Evolutionary conservation across 2,888 invertebrate species (phyloP).

Genomic region (Glomeris marginata): DNA sequence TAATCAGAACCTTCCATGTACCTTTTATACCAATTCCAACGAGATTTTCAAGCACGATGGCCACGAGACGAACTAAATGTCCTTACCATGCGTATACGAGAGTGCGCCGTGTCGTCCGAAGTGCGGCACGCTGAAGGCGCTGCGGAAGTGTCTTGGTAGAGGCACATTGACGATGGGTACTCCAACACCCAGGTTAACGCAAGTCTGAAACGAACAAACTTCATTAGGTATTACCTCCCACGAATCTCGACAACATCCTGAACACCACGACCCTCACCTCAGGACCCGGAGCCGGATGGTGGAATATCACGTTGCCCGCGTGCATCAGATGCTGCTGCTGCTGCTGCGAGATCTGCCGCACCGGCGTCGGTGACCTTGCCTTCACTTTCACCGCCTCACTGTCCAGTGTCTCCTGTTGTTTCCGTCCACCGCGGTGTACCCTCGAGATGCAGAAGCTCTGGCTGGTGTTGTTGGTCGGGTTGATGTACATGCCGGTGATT

Average conservation of each 20-base stretch:
- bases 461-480: constrained; percentile 14
- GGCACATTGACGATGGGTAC: constrained; percentile 15
- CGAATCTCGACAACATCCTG: no score
- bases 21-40: no score
- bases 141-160: constrained; percentile 13
- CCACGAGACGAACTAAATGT: no score
- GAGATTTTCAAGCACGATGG: no score
- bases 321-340: neutral
- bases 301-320: constrained; percentile 11
- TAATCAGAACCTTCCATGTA: no score
- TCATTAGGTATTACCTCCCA: no score
- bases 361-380: no score
- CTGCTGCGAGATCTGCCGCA: no score
- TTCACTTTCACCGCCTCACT: no score
- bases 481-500: constrained; percentile 16
- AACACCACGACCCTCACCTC: no score
- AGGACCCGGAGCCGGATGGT: constrained; percentile 9
- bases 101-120: constrained; percentile 12
- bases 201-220: no score
- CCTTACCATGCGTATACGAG: constrained; percentile 9
- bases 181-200: neutral
- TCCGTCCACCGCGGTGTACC: constrained; percentile 1
- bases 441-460: constrained; percentile 16
- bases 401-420: no score
- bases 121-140: constrained; percentile 16